Evolutionary conservation across 2,888 invertebrate genomes (phyloP), one percentile per base, ranked within the genome.

Genomic region (Hypomecis atomaria): DNA sequence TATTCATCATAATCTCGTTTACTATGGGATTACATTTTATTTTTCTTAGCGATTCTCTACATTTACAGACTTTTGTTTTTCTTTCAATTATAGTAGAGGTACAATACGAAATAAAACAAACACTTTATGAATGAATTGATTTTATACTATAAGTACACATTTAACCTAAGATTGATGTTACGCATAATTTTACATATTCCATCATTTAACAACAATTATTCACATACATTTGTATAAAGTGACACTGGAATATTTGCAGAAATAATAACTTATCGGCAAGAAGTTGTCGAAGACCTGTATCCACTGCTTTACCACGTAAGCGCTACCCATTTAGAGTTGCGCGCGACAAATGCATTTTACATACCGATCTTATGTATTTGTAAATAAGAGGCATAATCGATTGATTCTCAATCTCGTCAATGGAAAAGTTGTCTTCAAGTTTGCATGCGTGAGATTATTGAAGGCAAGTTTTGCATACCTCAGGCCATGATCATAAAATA

Each of bases 401-500:
- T 45, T 63, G 71, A 47, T 69, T 66, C 38, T 36, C 54, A 56
- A 56, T 69, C 70, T 76, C 52, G 47, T 58, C 60, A 71, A 66
- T 73, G 61, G 85, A 74, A 86, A 80, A 79, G 73, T 75, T 75
- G 81, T 81, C 64, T 78, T 82, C 79, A 83, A 77, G 71, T 81
- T 81, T 80, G 81, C 76, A 76, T 75, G 81, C 76, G 79, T 78
- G 80, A 84, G 86, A 88, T 87, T 89, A 88, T 87, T 80, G 87
- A 85, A 88, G 87, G 83, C 85, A 74, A 83, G 88, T 88, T 88
- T 88, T 88, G 87, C 89, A 89, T 89, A 90, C 87, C 87, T 82
- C 88, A 83, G 86, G 87, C 87, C 88, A 83, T 79, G 83, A 81
- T 78, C 81, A 86, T 89, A 89, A 90, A 90, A 86, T 87, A 87